Base-by-base conservation (phyloP, 2,113 vertebrate species). In the Brachypodius melanocephalos region DNA sequence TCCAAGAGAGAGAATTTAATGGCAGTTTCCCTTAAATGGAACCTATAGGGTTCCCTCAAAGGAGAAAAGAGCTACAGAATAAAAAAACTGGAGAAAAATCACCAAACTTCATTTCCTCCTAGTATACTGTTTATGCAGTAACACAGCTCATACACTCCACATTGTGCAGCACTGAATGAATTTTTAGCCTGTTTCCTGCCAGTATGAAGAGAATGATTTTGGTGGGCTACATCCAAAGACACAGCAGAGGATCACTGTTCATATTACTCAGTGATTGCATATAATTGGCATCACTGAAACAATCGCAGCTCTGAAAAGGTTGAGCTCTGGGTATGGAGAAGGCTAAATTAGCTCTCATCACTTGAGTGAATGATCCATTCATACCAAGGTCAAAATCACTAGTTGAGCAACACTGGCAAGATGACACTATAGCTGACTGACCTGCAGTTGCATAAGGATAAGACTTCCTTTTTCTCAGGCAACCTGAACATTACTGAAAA, bases 271-370 rank as follows among this genome's bases (percentile, higher is more conserved):
- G 87, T 90, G 91, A 96, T 82, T 96, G 94, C 89, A 95, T 91
- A 92, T 96, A 95, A 95, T 95, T 96, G 95, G 91, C 93, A 81
- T 75, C 80, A 85, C 69, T 92, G 93, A 95, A 96, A 96, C 91
- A 95, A 94, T 73, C 0, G 5, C 48, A 78, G 91, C 76, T 95
- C 73, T 81, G 80, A 93, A 92, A 95, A 97, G 83, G 89, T 90
- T 95, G 94, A 97, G 89, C 86, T 93, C 89, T 89, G 26, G 79
- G 76, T 93, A 92, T 95, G 96, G 95, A 6, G 22, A 89, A 78
- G 92, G 79, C 86, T 93, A 95, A 97, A 95, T 97, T 96, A 96
- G 94, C 80, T 95, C 93, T 89, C 91, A 95, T 95, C 96, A 94
- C 89, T 95, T 54, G 80, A 95, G 84, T 62, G 96, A 96, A 93